A percentile compares a stretch with the other conserved stretches of the same genome.
Conservation (phyloP, 2,113 vertebrate species). For the Zosterops borbonicus region DNA sequence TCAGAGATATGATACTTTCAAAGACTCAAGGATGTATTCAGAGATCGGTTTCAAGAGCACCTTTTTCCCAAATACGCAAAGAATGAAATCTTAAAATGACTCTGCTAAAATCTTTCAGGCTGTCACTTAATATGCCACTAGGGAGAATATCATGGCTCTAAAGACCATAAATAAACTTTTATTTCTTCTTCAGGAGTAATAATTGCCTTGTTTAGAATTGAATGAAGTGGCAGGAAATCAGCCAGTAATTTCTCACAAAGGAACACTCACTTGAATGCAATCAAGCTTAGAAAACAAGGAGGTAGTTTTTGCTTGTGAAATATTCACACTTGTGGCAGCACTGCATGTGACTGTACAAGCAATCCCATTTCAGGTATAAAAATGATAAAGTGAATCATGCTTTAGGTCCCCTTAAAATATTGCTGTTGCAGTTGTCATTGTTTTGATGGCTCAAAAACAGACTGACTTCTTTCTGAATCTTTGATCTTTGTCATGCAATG, state of each 20-base stretch:
- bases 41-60: neutral
- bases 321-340: neutral
- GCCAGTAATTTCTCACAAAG: neutral
- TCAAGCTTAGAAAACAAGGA: neutral
- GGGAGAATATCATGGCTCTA: neutral
- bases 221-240: slow-evolving; percentile 28
- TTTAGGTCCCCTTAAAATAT: neutral
- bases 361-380: neutral
- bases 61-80: neutral
- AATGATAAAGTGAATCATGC: neutral
- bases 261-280: neutral
- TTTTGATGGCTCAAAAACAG: neutral
- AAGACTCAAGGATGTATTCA: neutral
- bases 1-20: neutral
- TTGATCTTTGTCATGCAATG: neutral
- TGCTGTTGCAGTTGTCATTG: neutral
- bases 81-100: neutral
- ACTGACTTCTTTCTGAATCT: neutral
- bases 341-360: neutral
- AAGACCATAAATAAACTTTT: slow-evolving; percentile 12
- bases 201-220: slow-evolving; percentile 24
- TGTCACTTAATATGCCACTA: neutral
- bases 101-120: neutral
- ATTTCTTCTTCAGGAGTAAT: slow-evolving; percentile 1
- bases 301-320: neutral